These are phyloP conservation scores for Myrmophylax atrothorax DNA, from an alignment of 2,113 vertebrate genomes.

Conservation along the genomic window DNA sequence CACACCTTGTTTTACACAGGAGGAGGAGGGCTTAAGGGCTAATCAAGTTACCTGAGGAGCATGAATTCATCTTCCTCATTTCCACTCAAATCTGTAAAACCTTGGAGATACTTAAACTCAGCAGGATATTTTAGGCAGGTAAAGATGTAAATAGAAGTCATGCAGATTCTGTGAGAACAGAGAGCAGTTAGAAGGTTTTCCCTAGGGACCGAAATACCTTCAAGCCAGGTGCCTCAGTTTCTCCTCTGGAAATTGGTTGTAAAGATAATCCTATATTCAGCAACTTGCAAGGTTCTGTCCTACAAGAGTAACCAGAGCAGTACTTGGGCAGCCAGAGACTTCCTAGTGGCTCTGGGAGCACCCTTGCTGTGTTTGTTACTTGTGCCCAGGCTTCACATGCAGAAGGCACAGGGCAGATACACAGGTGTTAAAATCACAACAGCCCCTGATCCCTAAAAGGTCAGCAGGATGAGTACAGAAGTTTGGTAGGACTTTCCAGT, in stretches of 20 bases:
- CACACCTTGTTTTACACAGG: rapidly evolving
- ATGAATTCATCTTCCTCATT: neutral
- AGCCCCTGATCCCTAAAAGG: neutral
- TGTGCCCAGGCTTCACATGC: rapidly evolving
- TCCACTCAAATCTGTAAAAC: neutral
- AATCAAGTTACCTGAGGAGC: neutral
- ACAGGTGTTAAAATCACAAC: neutral
- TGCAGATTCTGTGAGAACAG: neutral
- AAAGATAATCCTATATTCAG: neutral
- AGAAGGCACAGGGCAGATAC: neutral
- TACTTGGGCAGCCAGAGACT: neutral
- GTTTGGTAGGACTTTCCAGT: neutral
- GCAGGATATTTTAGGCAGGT: neutral
- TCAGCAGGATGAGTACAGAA: neutral
- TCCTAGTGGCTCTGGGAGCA: neutral
- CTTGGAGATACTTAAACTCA: neutral
- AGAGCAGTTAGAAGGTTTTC: neutral
- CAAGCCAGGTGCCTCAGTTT: neutral
- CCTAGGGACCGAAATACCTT: neutral
- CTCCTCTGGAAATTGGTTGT: neutral
- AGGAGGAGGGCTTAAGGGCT: neutral
- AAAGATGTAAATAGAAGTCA: neutral
- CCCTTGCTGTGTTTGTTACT: neutral
- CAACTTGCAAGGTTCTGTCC: neutral
- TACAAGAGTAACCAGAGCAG: neutral